phyloP scores from a whole-genome alignment of 2,888 invertebrate species.

The Gasteruption jaculator region DNA sequence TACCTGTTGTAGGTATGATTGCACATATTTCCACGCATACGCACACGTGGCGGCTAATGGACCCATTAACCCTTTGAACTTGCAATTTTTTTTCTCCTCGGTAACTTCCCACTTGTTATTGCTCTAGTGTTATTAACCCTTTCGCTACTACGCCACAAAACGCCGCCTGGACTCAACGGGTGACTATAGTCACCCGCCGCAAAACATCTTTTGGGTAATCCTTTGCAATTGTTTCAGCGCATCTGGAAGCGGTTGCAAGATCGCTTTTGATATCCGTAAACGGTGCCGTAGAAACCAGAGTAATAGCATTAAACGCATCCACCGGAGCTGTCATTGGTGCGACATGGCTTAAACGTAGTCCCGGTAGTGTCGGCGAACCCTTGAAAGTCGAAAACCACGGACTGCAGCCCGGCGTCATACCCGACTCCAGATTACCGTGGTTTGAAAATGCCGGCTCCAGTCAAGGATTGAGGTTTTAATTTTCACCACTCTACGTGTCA shows the following conservation, averaged over 20 bases:
- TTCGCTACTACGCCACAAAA: too few species aligned
- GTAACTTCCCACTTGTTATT: too few species aligned
- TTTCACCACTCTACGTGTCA: slow-evolving; percentile 13
- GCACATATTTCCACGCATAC: too few species aligned
- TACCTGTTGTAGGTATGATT: too few species aligned
- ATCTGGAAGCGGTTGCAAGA: slow-evolving; percentile 66
- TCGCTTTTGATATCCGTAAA: slow-evolving; percentile 64
- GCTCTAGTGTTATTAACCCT: too few species aligned
- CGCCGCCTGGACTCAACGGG: too few species aligned
- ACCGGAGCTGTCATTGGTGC: slow-evolving; percentile 58
- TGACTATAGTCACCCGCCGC: too few species aligned
- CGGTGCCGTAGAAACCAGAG: slow-evolving; percentile 58
- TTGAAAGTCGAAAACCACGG: slow-evolving; percentile 52
- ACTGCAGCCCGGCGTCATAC: slow-evolving; percentile 61
- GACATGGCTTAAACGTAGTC: slow-evolving; percentile 59
- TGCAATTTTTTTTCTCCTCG: too few species aligned
- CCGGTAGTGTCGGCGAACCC: slow-evolving; percentile 51
- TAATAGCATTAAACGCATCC: slow-evolving; percentile 61
- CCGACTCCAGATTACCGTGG: slow-evolving; percentile 70
- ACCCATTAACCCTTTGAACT: too few species aligned
- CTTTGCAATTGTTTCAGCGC: too few species aligned
- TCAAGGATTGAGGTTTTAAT: slow-evolving; percentile 53
- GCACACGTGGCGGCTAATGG: too few species aligned
- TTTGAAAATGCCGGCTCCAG: slow-evolving; percentile 64
- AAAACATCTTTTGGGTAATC: too few species aligned